Conservation (phyloP, 92 coral and sea anemone species). For the Bergia puertoricense region DNA sequence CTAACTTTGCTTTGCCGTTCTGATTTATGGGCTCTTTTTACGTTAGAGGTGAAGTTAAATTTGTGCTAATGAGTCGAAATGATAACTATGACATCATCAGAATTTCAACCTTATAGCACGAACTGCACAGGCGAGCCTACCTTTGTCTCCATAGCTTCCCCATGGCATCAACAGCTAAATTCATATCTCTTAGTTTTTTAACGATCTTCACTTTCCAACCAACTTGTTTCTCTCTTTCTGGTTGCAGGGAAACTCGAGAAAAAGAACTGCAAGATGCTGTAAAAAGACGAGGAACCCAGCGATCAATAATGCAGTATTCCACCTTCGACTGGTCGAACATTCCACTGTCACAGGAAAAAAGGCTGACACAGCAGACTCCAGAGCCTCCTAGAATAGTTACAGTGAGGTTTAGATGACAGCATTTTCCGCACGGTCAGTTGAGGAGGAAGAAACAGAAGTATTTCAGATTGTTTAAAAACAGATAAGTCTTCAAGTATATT, state of each 20-base stretch:
- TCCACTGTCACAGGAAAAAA: conserved; percentile 85
- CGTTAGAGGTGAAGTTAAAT: too few relatives aligned
- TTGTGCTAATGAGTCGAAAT: too few relatives aligned
- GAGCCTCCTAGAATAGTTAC: conserved; percentile 87
- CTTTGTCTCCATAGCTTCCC: background rate
- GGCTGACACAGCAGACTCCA: conserved; percentile 64
- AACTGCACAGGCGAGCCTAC: too few relatives aligned
- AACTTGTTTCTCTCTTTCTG: background rate
- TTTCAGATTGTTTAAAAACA: background rate
- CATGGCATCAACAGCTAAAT: too few relatives aligned
- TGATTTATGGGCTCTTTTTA: too few relatives aligned
- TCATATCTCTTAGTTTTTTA: background rate
- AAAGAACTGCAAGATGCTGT: conserved; percentile 56
- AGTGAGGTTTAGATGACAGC: conserved; percentile 76
- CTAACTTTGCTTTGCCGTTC: too few relatives aligned
- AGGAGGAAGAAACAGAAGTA: conserved; percentile 16
- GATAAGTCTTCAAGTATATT: background rate
- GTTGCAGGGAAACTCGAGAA: conserved; percentile 48
- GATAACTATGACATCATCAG: too few relatives aligned
- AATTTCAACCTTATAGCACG: too few relatives aligned
- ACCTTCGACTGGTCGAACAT: conserved; percentile 97
- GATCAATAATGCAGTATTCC: conserved; percentile 96
- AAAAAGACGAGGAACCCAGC: conserved; percentile 71
- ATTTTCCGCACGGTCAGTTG: background rate
- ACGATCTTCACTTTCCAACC: background rate